phyloP scores from a whole-genome alignment of 2,888 invertebrate species.

The Vanessa cardui region DNA sequence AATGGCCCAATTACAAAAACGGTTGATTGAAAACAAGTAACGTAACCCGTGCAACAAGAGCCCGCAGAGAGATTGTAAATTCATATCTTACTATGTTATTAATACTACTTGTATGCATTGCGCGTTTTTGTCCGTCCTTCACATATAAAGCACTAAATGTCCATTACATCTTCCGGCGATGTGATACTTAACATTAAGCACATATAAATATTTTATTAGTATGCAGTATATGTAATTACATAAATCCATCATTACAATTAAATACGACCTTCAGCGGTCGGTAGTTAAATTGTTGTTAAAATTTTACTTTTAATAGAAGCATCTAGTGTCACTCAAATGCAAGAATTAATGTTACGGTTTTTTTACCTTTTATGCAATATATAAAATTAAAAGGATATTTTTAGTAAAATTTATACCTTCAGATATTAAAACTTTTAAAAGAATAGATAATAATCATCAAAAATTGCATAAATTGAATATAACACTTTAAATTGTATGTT shows the following conservation, averaged over 20 bases:
- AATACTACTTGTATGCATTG: slow-evolving; percentile 63
- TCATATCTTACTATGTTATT: slow-evolving; percentile 39
- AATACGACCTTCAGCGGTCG: neutral
- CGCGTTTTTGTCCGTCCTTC: slow-evolving; percentile 69
- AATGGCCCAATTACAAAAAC: too few species aligned
- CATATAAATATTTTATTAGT: neutral
- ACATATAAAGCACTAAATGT: slow-evolving; percentile 57
- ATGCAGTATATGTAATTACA: slow-evolving; percentile 3
- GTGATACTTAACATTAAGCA: slow-evolving; percentile 24
- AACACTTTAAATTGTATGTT: too few species aligned
- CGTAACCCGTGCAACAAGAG: neutral
- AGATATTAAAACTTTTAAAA: too few species aligned
- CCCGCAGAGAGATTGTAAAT: neutral
- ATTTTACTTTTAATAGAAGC: neutral
- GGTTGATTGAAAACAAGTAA: neutral
- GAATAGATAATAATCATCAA: too few species aligned
- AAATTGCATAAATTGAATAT: too few species aligned
- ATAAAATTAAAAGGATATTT: too few species aligned
- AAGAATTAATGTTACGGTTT: too few species aligned
- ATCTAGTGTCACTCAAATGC: too few species aligned
- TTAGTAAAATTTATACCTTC: too few species aligned
- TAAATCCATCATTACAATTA: neutral
- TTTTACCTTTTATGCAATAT: too few species aligned
- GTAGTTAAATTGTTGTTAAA: neutral
- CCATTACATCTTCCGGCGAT: slow-evolving; percentile 57